These are phyloP conservation scores for Setophaga kirtlandii DNA, from an alignment of 2,113 vertebrate genomes.

Conservation along the genomic window DNA sequence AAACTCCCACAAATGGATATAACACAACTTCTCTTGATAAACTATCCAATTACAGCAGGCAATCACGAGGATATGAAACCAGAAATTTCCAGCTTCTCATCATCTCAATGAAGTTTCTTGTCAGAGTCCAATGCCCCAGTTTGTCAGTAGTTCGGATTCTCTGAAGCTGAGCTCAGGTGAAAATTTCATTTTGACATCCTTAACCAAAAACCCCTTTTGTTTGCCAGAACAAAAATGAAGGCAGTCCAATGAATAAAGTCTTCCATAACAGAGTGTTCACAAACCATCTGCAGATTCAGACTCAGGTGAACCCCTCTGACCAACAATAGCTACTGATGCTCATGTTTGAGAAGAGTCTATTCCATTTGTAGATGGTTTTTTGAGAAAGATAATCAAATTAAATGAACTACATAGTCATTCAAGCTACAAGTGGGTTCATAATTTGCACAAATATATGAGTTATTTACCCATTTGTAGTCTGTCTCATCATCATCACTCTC, in stretches of 20 bases:
- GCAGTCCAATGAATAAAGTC: background rate
- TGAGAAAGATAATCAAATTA: background rate
- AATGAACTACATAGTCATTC: background rate
- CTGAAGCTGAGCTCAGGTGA: background rate
- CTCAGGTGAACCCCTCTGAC: background rate
- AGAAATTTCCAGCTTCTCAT: background rate
- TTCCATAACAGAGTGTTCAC: background rate
- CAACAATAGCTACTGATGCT: background rate
- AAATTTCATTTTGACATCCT: background rate
- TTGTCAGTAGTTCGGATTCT: background rate
- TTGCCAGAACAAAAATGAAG: background rate
- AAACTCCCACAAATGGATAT: fast-evolving
- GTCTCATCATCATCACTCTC: background rate
- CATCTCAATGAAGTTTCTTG: background rate
- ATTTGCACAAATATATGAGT: background rate
- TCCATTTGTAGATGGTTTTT: background rate
- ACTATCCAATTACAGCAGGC: background rate
- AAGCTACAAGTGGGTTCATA: background rate
- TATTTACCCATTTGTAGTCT: background rate
- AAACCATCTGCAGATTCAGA: background rate
- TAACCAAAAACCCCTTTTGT: fast-evolving
- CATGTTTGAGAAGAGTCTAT: background rate
- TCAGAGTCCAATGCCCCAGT: fast-evolving
- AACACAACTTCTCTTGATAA: background rate
- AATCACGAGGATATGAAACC: background rate